phyloP scores from a whole-genome alignment of 2,888 invertebrate species.

The Nomada ferruginata region DNA sequence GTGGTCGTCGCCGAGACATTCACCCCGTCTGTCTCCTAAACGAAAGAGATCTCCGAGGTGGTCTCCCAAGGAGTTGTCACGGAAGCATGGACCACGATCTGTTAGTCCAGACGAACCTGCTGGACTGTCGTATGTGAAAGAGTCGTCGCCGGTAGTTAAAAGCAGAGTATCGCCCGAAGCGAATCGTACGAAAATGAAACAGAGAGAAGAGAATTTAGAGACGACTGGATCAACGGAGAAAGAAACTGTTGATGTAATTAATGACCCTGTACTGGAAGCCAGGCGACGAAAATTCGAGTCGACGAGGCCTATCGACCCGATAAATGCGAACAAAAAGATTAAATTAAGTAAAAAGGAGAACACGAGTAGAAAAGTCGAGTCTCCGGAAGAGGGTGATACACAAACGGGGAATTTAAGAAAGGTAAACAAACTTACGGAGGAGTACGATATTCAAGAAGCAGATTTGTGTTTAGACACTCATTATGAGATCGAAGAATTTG shows the following conservation, averaged over 20 bases:
- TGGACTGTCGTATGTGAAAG: conserved; percentile 58
- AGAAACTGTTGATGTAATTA: conserved; percentile 63
- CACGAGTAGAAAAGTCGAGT: conserved; percentile 58
- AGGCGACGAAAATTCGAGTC: conserved; percentile 85
- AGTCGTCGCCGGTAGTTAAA: conserved; percentile 59
- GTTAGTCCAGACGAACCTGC: conserved; percentile 66
- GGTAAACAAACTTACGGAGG: conserved; percentile 58
- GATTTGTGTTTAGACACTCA: conserved; percentile 67
- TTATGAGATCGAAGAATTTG: conserved; percentile 69
- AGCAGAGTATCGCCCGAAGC: conserved; percentile 62
- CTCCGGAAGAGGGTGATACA: conserved; percentile 42
- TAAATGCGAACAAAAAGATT: conserved; percentile 85
- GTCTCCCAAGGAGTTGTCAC: conserved; percentile 75
- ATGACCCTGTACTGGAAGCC: conserved; percentile 85
- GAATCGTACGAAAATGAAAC: conserved; percentile 48
- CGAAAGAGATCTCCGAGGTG: conserved; percentile 72
- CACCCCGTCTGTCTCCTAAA: conserved; percentile 74
- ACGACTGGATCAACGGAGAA: conserved; percentile 49
- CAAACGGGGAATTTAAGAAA: conserved; percentile 35
- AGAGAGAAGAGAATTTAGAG: conserved; percentile 64
- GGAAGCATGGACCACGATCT: conserved; percentile 69
- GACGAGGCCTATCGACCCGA: conserved; percentile 83
- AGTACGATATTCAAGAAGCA: conserved; percentile 54
- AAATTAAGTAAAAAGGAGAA: conserved; percentile 75
- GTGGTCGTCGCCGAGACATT: conserved; percentile 73